These are phyloP conservation scores for Chaetodon trifascialis DNA, from an alignment of 2,113 vertebrate genomes.

Conservation along the genomic window DNA sequence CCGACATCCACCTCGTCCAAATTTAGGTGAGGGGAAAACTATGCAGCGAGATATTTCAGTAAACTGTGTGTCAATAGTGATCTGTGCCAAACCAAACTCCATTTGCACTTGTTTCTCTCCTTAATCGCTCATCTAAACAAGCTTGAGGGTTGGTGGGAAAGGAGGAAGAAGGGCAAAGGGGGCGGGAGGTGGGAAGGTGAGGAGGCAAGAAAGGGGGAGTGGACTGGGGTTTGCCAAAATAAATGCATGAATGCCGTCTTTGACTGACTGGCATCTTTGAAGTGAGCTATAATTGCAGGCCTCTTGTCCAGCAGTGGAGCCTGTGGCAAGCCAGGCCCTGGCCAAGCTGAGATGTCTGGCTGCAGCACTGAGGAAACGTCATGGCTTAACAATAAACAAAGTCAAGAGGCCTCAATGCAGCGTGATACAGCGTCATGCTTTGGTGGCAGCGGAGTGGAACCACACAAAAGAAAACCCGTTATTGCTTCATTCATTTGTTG, in stretches of 20 bases:
- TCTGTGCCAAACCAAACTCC: constrained; percentile 79
- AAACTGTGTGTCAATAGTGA: constrained; percentile 81
- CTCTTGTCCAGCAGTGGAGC: constrained; percentile 79
- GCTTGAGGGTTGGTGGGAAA: constrained; percentile 79
- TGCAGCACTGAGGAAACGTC: constrained; percentile 68
- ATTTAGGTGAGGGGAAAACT: constrained; percentile 78
- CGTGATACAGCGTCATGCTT: constrained; percentile 47
- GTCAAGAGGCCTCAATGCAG: constrained; percentile 53
- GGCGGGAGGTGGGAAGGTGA: constrained; percentile 77
- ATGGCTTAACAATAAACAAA: constrained; percentile 76
- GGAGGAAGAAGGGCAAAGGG: constrained; percentile 68
- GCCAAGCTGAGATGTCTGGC: constrained; percentile 74
- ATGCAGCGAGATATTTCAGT: constrained; percentile 79
- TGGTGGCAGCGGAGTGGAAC: constrained; percentile 26
- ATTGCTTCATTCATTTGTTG: constrained; percentile 32
- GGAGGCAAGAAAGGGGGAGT: constrained; percentile 66
- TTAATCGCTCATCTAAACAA: constrained; percentile 86
- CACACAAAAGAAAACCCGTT: constrained; percentile 37
- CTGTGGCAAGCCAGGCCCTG: constrained; percentile 73
- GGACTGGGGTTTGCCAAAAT: constrained; percentile 77
- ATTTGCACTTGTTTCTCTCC: constrained; percentile 84
- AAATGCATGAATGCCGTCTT: constrained; percentile 85
- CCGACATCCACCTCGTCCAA: constrained; percentile 72
- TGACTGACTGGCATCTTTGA: constrained; percentile 83
- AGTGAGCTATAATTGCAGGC: constrained; percentile 82